Base-by-base conservation (phyloP, 2,888 invertebrate species). In the Pherbina coryleti region DNA sequence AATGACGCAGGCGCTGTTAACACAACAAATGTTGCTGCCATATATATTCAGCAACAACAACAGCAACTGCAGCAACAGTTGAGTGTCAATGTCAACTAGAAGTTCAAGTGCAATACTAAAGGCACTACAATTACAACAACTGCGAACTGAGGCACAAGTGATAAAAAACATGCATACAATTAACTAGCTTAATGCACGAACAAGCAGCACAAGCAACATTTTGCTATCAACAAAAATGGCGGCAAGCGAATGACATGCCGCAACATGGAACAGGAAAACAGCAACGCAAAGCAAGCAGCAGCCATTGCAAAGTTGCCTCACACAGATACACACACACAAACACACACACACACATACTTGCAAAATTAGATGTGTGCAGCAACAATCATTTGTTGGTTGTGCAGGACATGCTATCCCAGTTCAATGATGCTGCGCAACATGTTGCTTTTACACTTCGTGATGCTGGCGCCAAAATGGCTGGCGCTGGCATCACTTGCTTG, bases 51-150 rank as follows among this genome's bases (percentile, higher is more conserved):
- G 8, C 49, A 22, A 17, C n/a, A 69, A 28, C 71, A 34, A 28
- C 62, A 64, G 28, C 37, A 60, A 9, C 53, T 76, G 79, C 82
- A 85, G 79, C 83, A 37, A 75, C 75, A 69, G 67, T 75, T 75
- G 66, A 64, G 53, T 75, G 66, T 31, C 53, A 51, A n/a, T 51
- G 53, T 66, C 28, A 44, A 44, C 44, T 4, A 7, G 83, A 86
- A 85, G 86, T 86, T 86, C 85, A 86, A 86, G 86, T 86, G 86
- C 86, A 86, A 37, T 51, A 64, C 17, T 53, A 49, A 14, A 49
- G 19, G n/a, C 67, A 44, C 11, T 19, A 22, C 5, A 31, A 19
- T 8, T n/a, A 22, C n/a, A 57, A 53, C 49, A 44, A 73, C 49
- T 51, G 17, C 53, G 31, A 17, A 11, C 11, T 9, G 17, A 53